Evolutionary conservation across 2,888 invertebrate species (phyloP), one percentile per base, ranked within the genome.

Genomic region (Chymomyza caudatula): DNA sequence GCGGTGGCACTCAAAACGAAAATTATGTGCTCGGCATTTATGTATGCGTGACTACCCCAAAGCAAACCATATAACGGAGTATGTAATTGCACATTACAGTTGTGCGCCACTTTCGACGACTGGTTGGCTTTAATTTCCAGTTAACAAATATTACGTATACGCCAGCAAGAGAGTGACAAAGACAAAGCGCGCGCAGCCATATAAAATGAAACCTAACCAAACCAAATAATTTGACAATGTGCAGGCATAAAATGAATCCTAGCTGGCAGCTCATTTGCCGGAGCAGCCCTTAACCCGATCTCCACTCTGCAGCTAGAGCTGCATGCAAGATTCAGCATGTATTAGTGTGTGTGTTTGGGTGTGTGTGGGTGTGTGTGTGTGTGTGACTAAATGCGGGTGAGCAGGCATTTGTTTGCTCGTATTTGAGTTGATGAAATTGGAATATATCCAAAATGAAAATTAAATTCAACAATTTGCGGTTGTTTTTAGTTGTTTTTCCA

Each of bases 391-490:
- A 19, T 17, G 17, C 51, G 51, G 51, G 17, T 20, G 22, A 51
- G 20, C 20, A 13, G 51, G 8, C 51, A 20, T 13, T 51, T 11
- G 20, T 17, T 51, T 44, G 55, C 37, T 55, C 19, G 57, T 74
- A 69, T 70, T 66, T 70, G 70, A 75, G 81, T 75, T 80, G 75
- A 77, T 80, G 73, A 76, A 78, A 69, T 81, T 78, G 82, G 82
- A 81, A 76, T 74, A 67, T 70, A 65, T 76, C 78, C 82, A 78
- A 73, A 78, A 73, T 71, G 67, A 68, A 78, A 81, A 78, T 81
- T 76, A 78, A 81, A 78, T 76, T 78, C 67, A 81, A 74, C 76
- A 78, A 78, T 74, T 77, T 78, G 68, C 66, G 78, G 74, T 74
- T 74, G 70, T 70, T 76, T 81, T 67, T 62, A 68, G 65, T 70